Evolutionary conservation across 2,888 invertebrate species (phyloP).

Genomic region (Dryobotodes eremita): DNA sequence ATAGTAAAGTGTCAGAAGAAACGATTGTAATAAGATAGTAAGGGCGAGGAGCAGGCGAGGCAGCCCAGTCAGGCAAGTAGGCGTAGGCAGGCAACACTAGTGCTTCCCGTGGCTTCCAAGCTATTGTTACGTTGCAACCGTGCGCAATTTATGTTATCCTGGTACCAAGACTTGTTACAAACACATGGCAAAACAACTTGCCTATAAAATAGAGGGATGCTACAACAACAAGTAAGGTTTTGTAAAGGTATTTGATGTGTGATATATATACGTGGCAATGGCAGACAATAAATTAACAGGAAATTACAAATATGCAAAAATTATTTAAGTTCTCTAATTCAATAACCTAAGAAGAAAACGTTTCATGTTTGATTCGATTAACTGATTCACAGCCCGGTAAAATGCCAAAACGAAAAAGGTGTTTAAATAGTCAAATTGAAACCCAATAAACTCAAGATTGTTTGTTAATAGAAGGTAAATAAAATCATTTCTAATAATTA

Average conservation of each 20-base stretch:
- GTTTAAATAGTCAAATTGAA: conserved; percentile 5
- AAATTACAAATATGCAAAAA: conserved; percentile 8
- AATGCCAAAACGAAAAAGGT: not conserved
- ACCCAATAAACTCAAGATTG: conserved; percentile 30
- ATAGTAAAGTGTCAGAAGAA: conserved; percentile 87
- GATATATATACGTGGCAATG: not conserved
- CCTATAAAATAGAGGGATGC: conserved; percentile 59
- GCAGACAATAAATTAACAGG: conserved; percentile 27
- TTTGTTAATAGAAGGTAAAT: conserved; percentile 57
- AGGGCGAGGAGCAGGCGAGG: conserved; percentile 72
- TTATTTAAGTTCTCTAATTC: not conserved
- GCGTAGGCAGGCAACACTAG: conserved; percentile 69
- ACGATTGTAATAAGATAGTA: conserved; percentile 87
- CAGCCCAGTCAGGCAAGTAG: conserved; percentile 46
- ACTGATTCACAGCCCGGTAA: not conserved
- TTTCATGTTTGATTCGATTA: conserved; percentile 3
- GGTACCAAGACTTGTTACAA: conserved; percentile 61
- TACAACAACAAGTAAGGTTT: conserved; percentile 31
- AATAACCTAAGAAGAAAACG: not conserved
- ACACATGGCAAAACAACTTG: conserved; percentile 62
- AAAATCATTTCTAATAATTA: conserved; percentile 65
- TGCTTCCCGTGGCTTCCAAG: conserved; percentile 76
- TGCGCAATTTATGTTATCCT: conserved; percentile 82
- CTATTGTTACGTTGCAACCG: conserved; percentile 83
- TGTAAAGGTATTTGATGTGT: conserved; percentile 31